Conservation (phyloP, 1,140 invertebrate species). For the Euwallacea similis region DNA sequence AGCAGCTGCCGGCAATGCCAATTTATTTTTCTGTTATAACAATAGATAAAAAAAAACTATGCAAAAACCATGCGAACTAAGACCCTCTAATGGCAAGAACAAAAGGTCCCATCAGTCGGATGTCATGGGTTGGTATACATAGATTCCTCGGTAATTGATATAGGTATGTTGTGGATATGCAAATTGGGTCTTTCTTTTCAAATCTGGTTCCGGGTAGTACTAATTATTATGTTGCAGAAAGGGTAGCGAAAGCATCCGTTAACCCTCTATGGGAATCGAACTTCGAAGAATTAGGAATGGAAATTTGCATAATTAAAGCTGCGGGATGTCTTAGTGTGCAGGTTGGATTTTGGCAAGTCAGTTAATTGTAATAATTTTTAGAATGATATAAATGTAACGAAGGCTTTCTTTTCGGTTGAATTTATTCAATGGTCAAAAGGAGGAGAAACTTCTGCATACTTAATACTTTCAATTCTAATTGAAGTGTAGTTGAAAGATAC, state of each 20-base stretch:
- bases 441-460: too few species aligned
- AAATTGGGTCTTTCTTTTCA: conserved; percentile 17
- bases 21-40: conserved; percentile 28
- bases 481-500: too few species aligned
- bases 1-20: conserved; percentile 12
- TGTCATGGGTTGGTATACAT: conserved; percentile 7
- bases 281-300: conserved; percentile 12
- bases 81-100: conserved; percentile 14
- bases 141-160: conserved; percentile 30
- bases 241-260: conserved; percentile 15
- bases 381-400: too few species aligned
- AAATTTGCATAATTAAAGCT: too few species aligned
- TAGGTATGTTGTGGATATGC: conserved; percentile 19
- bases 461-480: too few species aligned
- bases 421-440: too few species aligned
- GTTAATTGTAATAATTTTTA: too few species aligned
- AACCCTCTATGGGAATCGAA: conserved; percentile 9
- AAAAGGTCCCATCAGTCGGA: conserved; percentile 25
- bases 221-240: conserved; percentile 28
- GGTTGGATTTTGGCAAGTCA: too few species aligned
- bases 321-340: too few species aligned
- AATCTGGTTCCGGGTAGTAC: conserved; percentile 1
- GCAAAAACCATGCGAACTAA: too few species aligned
- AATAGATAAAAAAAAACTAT: conserved; percentile 25
- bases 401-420: too few species aligned